Base-by-base conservation (phyloP, 2,113 vertebrate genomes). In the Vanacampus margaritifer region DNA sequence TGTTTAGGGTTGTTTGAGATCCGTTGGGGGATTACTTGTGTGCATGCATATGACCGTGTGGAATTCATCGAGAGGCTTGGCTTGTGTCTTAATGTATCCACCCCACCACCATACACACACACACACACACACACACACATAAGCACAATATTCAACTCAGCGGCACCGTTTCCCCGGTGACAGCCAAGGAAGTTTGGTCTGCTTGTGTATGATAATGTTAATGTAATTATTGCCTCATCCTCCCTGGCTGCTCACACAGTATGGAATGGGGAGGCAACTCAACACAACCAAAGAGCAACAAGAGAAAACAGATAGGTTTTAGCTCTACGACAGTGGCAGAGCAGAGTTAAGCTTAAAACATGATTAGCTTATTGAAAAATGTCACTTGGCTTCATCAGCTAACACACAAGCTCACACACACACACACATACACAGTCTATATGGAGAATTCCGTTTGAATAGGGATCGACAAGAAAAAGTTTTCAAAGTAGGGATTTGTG, bases 171-270 rank as follows among this genome's bases (percentile, higher is more conserved):
- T 61, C 61, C 69, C 61, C 64, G 65, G 72, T 62, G 64, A 75
- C 67, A 71, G 67, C 17, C 17, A 58, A 66, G 71, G 62, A 79
- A 66, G 71, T 71, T 46, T 16, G 14, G 74, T 74, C 83, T 87
- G 85, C 66, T 76, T 69, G 75, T 86, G 69, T 79, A 86, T 79
- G 81, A 85, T 89, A 79, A 86, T 85, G 79, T 86, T 84, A 61
- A 76, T 71, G 80, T 82, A 85, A 83, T 87, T 88, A 87, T 73
- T 79, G 82, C 74, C 69, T 69, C 35, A 72, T 75, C 61, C 73
- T 81, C 76, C 84, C 68, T 86, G 80, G 71, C 68, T 82, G 79
- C 78, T 81, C 72, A 74, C 64, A 65, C 64, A 57, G 26, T 58
- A 58, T 58, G 58, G 65, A 71, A 21, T 39, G 64, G 53, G 63